phyloP scores from a whole-genome alignment of 2,113 vertebrate genomes.

The Craseonycteris thonglongyai region DNA sequence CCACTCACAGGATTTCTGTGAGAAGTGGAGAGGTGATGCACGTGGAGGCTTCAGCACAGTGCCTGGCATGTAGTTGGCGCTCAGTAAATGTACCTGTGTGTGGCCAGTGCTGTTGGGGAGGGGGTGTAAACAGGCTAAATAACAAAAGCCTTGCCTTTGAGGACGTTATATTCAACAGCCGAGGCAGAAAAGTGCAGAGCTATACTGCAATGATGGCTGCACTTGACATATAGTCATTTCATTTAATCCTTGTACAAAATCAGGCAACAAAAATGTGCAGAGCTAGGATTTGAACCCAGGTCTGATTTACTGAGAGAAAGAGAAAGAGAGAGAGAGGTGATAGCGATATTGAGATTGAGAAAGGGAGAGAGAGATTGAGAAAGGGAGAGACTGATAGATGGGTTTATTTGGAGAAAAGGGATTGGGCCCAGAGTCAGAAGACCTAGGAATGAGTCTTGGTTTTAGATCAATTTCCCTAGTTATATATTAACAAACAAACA shows the following conservation, averaged over 20 bases:
- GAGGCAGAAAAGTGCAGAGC: background rate
- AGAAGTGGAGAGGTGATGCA: background rate
- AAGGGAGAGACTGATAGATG: background rate
- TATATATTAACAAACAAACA: background rate
- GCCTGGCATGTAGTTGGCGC: no score
- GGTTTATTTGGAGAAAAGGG: background rate
- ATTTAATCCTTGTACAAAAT: background rate
- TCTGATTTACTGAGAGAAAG: background rate
- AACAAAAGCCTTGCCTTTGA: background rate
- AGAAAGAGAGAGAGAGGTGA: background rate
- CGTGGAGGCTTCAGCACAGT: accelerated
- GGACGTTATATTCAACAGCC: background rate
- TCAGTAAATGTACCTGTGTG: background rate
- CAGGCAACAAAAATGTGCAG: background rate
- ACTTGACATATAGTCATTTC: background rate
- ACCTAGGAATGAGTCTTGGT: background rate
- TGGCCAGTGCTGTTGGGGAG: background rate
- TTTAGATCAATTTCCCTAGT: background rate
- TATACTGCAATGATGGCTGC: accelerated
- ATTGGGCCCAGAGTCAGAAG: background rate
- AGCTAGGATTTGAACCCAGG: background rate
- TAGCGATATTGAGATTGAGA: background rate
- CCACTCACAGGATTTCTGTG: background rate
- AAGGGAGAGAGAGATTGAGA: background rate
- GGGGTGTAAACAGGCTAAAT: background rate